Conservation (phyloP, 2,113 vertebrate genomes). For the Urocitellus parryii region DNA sequence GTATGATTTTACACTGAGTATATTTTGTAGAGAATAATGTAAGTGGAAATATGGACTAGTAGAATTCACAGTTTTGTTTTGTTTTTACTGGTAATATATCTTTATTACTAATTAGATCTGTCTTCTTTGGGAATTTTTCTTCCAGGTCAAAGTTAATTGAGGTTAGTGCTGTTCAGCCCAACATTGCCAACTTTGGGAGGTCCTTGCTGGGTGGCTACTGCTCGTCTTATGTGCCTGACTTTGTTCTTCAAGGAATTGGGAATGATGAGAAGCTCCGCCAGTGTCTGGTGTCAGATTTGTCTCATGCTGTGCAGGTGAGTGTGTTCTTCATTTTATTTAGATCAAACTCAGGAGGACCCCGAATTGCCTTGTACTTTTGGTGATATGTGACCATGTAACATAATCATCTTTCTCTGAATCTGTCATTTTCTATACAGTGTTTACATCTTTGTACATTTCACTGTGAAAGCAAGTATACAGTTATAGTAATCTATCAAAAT, state of each 20-base stretch:
- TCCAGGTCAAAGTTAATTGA: constrained; percentile 95
- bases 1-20: constrained; percentile 37
- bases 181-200: constrained; percentile 97
- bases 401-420: constrained; percentile 52
- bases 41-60: constrained; percentile 34
- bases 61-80: not conserved
- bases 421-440: constrained; percentile 31
- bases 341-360: constrained; percentile 49
- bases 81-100: constrained; percentile 17
- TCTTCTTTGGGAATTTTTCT: constrained; percentile 74
- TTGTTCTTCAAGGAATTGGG: constrained; percentile 97
- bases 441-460: not conserved
- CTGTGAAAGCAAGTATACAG: constrained; percentile 30
- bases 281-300: constrained; percentile 94
- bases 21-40: not conserved
- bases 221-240: constrained; percentile 97
- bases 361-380: constrained; percentile 62
- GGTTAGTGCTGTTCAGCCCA: constrained; percentile 95
- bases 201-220: constrained; percentile 98
- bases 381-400: constrained; percentile 44
- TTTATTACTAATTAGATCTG: constrained; percentile 58
- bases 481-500: not conserved
- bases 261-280: constrained; percentile 96
- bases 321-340: constrained; percentile 42
- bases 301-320: constrained; percentile 97